These are phyloP conservation scores for Addax nasomaculatus DNA, from an alignment of 2,113 vertebrate species.

Conservation along the genomic window DNA sequence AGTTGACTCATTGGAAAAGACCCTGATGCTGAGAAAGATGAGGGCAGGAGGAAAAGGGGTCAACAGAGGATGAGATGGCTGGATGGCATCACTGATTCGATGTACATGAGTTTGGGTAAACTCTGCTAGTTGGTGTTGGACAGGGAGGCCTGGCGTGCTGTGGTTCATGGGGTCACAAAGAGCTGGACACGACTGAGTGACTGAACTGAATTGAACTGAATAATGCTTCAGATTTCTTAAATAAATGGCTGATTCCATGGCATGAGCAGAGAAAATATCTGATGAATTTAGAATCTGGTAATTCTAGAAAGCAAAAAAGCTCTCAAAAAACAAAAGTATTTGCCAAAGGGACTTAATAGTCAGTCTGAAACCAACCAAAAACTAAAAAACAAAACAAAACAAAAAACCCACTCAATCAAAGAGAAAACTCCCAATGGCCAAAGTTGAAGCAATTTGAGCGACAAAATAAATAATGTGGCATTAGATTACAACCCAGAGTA, in stretches of 20 bases:
- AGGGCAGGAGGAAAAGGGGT: too few species aligned
- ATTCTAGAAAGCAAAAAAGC: not conserved
- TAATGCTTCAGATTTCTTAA: not conserved
- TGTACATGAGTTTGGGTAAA: too few species aligned
- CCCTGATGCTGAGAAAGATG: too few species aligned
- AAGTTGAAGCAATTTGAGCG: not conserved
- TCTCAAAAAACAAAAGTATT: not conserved
- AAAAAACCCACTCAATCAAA: not conserved
- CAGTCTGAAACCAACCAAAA: not conserved
- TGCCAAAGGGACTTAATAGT: not conserved
- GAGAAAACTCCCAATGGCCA: not conserved
- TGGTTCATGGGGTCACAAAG: too few species aligned
- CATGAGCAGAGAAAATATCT: not conserved
- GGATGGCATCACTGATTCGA: too few species aligned
- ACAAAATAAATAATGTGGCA: not conserved
- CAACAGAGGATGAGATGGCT: too few species aligned
- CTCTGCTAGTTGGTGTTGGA: too few species aligned
- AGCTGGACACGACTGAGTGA: rapidly evolving
- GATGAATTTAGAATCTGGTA: not conserved
- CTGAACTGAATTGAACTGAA: too few species aligned
- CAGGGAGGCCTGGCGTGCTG: too few species aligned
- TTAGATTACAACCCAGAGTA: not conserved
- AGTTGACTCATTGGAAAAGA: too few species aligned
- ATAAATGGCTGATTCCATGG: not conserved
- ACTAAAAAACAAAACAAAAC: not conserved